Base-by-base conservation (phyloP, 2,888 invertebrate species). In the Apomyelois bistriatella region DNA sequence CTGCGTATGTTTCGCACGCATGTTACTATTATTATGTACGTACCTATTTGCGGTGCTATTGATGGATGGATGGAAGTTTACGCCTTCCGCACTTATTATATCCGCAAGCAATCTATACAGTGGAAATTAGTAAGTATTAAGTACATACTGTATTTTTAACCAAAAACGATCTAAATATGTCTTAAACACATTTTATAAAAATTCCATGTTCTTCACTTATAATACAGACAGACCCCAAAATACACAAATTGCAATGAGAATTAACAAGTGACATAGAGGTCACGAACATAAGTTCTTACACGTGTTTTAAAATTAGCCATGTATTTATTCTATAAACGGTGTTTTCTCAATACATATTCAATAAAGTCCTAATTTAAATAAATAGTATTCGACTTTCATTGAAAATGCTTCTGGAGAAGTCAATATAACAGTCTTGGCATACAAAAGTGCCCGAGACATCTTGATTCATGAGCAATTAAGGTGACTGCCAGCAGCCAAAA, bases 401-500 rank as follows among this genome's bases (percentile, higher is more conserved):
- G 30, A 13, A 38, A 28, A 49, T n/a, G 40, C 15, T 50, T 50
- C 15, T 41, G n/a, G 30, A 13, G 28, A 40, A 32, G 40, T 40
- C 16, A 28, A 12, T 16, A 7, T 46, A 22, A 38, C 28, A 48
- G 28, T 13, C 40, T 1, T 15, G 10, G 13, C 66, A 70, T 68
- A 72, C 70, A 72, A 74, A 77, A 74, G 70, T 72, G 70, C 69
- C 69, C 76, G 72, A 79, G 82, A 80, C 85, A 77, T 79, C 84
- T 84, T 86, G 82, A 89, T 85, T 85, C 82, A 75, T 69, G 75
- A 80, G 81, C 89, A 90, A 90, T 90, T 89, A 89, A 86, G 87
- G 82, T 76, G 86, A 74, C 82, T 82, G 65, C 77, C 70, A 74
- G 81, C 88, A 90, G 89, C 89, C 89, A 82, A 87, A 89, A 88